phyloP scores from a whole-genome alignment of 2,113 vertebrate species.

The Melospiza georgiana region DNA sequence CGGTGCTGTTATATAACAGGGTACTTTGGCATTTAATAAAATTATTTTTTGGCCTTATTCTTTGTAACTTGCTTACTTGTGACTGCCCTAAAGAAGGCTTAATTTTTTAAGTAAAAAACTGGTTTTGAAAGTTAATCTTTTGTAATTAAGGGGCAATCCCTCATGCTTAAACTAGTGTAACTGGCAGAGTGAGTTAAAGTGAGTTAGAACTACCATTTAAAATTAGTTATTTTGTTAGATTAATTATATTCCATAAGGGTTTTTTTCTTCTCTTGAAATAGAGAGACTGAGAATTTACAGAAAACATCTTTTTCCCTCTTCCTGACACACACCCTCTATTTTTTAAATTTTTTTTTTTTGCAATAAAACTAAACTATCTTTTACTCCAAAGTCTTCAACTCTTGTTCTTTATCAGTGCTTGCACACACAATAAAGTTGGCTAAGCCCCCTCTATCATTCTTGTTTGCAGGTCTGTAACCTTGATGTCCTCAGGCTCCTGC shows the following conservation, averaged over 20 bases:
- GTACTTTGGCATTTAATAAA: neutral
- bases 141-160: neutral
- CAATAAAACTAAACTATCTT: neutral
- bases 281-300: neutral
- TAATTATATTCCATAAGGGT: neutral
- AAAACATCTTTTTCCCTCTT: neutral
- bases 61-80: neutral
- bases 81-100: neutral
- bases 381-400: slow-evolving; percentile 4
- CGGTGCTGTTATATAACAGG: neutral
- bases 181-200: neutral
- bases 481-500: neutral
- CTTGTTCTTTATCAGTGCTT: slow-evolving; percentile 13
- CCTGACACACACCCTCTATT: neutral
- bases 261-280: neutral
- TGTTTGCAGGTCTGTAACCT: neutral
- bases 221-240: neutral
- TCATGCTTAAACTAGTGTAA: neutral
- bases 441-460: neutral
- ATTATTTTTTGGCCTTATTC: neutral
- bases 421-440: neutral
- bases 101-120: neutral
- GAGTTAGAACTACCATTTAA: neutral
- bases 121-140: neutral
- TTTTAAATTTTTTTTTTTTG: neutral